A percentile compares a stretch with the other conserved stretches of the same genome.
These are phyloP conservation scores for Drosophila setosimentum DNA, from an alignment of 2,888 invertebrate species.

Conservation along the genomic window DNA sequence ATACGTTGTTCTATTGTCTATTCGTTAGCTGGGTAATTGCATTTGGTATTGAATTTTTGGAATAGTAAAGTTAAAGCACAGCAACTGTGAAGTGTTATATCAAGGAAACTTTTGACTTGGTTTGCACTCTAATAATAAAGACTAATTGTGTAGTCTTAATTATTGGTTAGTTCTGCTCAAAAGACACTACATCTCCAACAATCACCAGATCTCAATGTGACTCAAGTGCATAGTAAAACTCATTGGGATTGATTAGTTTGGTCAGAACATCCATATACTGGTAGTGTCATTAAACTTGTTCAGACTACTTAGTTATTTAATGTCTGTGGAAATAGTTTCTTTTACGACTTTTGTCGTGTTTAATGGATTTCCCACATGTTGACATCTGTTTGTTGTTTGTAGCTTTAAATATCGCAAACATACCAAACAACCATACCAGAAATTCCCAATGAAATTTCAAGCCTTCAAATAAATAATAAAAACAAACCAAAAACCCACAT, in stretches of 20 bases:
- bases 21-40: background rate
- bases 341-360: constrained; percentile 34
- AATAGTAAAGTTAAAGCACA: background rate
- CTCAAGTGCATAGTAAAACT: background rate
- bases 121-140: background rate
- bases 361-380: constrained; percentile 47
- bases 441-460: constrained; percentile 62
- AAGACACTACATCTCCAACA: background rate
- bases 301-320: constrained; percentile 35
- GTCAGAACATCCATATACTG: constrained; percentile 18
- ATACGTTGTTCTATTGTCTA: background rate
- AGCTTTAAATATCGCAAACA: constrained; percentile 16
- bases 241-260: constrained; percentile 33
- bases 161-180: background rate
- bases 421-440: constrained; percentile 48
- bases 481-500: constrained; percentile 20
- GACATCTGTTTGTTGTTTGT: constrained; percentile 35
- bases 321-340: constrained; percentile 25
- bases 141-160: constrained; percentile 8
- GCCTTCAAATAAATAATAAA: constrained; percentile 22
- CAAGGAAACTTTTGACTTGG: background rate
- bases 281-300: constrained; percentile 26
- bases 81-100: background rate
- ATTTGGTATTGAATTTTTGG: background rate
- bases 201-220: background rate